Conservation (phyloP, 2,113 vertebrate genomes). For the Cheirogaleus medius region DNA sequence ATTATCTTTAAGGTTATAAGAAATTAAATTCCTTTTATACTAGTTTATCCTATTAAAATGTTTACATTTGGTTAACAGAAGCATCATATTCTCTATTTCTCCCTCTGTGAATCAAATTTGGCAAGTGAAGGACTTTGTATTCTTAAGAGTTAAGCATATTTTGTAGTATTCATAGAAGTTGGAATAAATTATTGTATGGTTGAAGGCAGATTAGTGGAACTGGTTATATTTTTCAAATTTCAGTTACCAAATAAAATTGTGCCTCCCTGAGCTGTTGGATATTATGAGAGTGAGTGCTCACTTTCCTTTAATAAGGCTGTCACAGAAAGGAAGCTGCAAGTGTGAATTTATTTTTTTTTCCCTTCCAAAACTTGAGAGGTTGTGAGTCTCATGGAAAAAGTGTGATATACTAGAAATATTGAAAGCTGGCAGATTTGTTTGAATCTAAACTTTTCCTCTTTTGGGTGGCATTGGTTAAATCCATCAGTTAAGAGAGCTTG, state of each 20-base stretch:
- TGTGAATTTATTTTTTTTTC: slow-evolving; percentile 15
- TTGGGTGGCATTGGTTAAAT: slow-evolving; percentile 67
- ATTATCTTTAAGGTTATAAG: slow-evolving; percentile 14
- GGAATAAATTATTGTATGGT: not conserved
- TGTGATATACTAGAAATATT: slow-evolving; percentile 51
- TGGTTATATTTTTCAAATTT: not conserved
- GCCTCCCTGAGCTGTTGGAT: not conserved
- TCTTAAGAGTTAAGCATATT: not conserved
- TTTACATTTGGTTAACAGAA: not conserved
- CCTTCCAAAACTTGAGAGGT: slow-evolving; percentile 53
- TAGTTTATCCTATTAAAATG: not conserved
- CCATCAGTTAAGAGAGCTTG: slow-evolving; percentile 74
- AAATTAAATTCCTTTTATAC: not conserved
- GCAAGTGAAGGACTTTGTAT: not conserved
- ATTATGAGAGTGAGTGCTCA: not conserved
- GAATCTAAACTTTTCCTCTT: slow-evolving; percentile 25
- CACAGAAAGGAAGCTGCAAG: slow-evolving; percentile 21
- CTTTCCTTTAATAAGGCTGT: slow-evolving; percentile 17
- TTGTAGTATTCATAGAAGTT: not conserved
- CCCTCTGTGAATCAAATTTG: not conserved
- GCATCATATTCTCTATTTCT: not conserved
- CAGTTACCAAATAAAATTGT: not conserved
- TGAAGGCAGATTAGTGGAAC: not conserved
- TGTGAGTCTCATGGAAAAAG: slow-evolving; percentile 40
- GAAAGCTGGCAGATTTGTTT: slow-evolving; percentile 71